These are phyloP conservation scores for Hemithea aestivaria DNA, from an alignment of 2,888 invertebrate species.

Conservation along the genomic window DNA sequence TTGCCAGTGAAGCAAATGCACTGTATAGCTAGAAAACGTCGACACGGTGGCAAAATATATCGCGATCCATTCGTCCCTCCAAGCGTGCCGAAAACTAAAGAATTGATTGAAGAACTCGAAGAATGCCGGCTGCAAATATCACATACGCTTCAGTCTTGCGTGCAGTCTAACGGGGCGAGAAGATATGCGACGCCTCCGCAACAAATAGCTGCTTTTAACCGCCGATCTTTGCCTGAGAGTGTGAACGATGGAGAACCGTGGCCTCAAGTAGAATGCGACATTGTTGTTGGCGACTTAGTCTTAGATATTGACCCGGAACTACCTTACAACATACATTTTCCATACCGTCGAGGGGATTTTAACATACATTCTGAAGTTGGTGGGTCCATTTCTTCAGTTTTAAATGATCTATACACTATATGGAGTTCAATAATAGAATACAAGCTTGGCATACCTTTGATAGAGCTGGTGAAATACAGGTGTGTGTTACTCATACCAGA, in stretches of 20 bases:
- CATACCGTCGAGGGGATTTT: slow-evolving; percentile 91
- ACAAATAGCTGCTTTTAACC: slow-evolving; percentile 93
- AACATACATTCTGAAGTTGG: slow-evolving; percentile 91
- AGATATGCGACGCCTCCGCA: slow-evolving; percentile 93
- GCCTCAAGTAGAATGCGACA: slow-evolving; percentile 81
- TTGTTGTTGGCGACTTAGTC: slow-evolving; percentile 88
- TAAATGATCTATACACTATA: slow-evolving; percentile 92
- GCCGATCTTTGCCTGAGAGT: slow-evolving; percentile 85
- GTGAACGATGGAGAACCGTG: slow-evolving; percentile 79
- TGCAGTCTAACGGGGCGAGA: slow-evolving; percentile 89
- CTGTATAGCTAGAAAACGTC: slow-evolving; percentile 87
- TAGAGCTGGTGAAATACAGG: slow-evolving; percentile 86
- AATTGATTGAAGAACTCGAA: slow-evolving; percentile 87
- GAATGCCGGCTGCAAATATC: slow-evolving; percentile 91
- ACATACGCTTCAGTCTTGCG: slow-evolving; percentile 90
- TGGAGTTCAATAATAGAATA: slow-evolving; percentile 90
- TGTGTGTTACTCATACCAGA: slow-evolving; percentile 94
- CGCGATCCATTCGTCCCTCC: slow-evolving; percentile 83
- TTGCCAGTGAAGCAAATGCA: slow-evolving; percentile 92
- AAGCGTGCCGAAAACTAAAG: slow-evolving; percentile 82
- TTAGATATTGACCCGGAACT: slow-evolving; percentile 83
- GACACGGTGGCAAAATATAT: slow-evolving; percentile 75
- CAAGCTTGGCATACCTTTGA: slow-evolving; percentile 85
- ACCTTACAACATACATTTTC: slow-evolving; percentile 93
- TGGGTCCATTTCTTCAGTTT: slow-evolving; percentile 90